Percentiles rank a stretch among this genome's conserved stretches.
phyloP scores from a whole-genome alignment of 1,140 invertebrate genomes.

The Drosophila kepulauana region DNA sequence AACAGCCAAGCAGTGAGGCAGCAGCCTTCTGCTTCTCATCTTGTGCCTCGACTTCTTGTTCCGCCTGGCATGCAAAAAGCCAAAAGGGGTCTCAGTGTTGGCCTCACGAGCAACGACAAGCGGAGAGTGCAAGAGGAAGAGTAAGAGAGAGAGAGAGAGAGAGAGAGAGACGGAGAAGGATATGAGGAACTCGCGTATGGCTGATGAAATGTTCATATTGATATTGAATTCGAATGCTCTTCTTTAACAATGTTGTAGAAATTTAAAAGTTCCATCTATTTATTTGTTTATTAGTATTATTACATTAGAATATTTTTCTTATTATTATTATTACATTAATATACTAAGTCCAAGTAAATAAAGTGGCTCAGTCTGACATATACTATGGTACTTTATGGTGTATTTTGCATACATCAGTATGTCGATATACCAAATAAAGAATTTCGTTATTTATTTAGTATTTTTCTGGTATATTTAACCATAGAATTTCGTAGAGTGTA shows the following conservation, averaged over 20 bases:
- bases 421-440: no score
- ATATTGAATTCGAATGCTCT: not conserved
- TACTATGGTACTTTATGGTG: no score
- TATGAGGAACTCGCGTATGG: not conserved
- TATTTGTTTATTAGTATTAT: not conserved
- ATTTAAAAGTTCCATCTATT: not conserved
- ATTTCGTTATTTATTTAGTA: no score
- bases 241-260: not conserved
- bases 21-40: not conserved
- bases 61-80: conserved; percentile 31
- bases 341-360: no score
- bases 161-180: not conserved
- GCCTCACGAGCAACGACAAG: conserved; percentile 40
- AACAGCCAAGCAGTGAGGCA: not conserved
- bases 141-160: not conserved
- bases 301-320: no score
- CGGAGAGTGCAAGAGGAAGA: no score
- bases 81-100: conserved; percentile 38
- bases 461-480: no score
- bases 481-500: no score
- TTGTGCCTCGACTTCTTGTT: not conserved
- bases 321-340: no score
- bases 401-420: no score
- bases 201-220: not conserved
- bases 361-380: no score